Percentiles rank a stretch among this genome's conserved stretches.
Conservation (phyloP, 1,140 invertebrate genomes). For the Aphidius gifuensis region DNA sequence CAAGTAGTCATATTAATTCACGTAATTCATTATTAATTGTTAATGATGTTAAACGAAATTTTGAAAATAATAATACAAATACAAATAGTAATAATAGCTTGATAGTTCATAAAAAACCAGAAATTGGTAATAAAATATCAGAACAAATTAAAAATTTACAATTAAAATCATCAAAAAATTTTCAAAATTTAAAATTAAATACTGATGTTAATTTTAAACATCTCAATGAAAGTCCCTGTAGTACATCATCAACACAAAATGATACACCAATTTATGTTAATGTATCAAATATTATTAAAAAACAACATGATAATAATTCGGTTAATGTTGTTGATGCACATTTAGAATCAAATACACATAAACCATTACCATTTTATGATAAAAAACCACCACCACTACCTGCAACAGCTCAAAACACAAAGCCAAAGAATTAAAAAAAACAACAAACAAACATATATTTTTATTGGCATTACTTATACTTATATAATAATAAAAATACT, state of each 20-base stretch:
- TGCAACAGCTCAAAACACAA: slow-evolving; percentile 38
- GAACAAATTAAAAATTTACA: slow-evolving; percentile 31
- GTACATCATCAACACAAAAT: slow-evolving; percentile 19
- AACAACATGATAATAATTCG: neutral
- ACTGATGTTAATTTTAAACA: slow-evolving; percentile 40
- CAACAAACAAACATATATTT: neutral
- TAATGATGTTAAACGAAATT: slow-evolving; percentile 4
- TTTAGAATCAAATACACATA: slow-evolving; percentile 5
- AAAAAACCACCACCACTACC: slow-evolving; percentile 53
- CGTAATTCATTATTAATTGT: slow-evolving; percentile 28
- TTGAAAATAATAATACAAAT: slow-evolving; percentile 11
- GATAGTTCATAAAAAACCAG: neutral
- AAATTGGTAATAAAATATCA: too few species aligned
- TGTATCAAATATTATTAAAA: slow-evolving; percentile 8
- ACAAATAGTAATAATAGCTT: slow-evolving; percentile 1
- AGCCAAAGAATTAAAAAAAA: slow-evolving; percentile 36
- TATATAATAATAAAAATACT: too few species aligned
- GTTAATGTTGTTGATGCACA: neutral
- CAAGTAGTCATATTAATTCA: slow-evolving; percentile 51
- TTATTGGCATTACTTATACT: too few species aligned
- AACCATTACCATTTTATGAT: slow-evolving; percentile 42
- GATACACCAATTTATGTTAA: neutral
- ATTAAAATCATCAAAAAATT: slow-evolving; percentile 41
- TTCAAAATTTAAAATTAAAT: slow-evolving; percentile 51
- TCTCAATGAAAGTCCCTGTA: slow-evolving; percentile 34